Percentiles rank a stretch among this genome's conserved stretches.
Conservation (phyloP, 2,888 invertebrate genomes). For the Nebria brevicollis region DNA sequence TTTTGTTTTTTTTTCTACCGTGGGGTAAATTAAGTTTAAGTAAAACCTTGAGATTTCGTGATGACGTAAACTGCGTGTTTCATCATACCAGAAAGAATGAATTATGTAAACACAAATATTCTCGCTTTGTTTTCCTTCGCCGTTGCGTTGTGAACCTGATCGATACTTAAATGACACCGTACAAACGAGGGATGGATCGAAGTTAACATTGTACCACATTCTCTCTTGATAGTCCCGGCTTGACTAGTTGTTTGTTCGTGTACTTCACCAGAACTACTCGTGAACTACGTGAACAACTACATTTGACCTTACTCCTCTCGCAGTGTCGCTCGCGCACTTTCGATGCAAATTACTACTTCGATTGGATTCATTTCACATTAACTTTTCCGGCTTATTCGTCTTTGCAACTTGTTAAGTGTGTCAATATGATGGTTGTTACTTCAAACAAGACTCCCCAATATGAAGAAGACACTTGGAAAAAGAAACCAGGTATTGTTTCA, state of each 20-base stretch:
- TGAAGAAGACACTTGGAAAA: slow-evolving; percentile 21
- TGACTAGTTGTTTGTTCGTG: slow-evolving; percentile 2
- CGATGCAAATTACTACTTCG: no score
- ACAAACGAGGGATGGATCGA: slow-evolving; percentile 23
- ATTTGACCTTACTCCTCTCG: no score
- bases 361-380: no score
- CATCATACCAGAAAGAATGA: slow-evolving; percentile 10
- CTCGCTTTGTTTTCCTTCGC: not conserved
- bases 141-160: slow-evolving; percentile 30
- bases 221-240: not conserved
- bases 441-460: slow-evolving; percentile 52
- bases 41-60: not conserved
- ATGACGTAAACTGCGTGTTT: not conserved
- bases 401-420: not conserved
- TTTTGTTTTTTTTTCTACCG: not conserved
- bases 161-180: slow-evolving; percentile 36
- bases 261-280: slow-evolving; percentile 15
- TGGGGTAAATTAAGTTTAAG: not conserved
- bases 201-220: slow-evolving; percentile 4
- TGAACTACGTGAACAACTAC: no score
- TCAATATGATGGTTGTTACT: slow-evolving; percentile 58
- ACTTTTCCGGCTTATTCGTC: not conserved
- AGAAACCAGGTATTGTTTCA: slow-evolving; percentile 16
- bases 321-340: no score
- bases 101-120: slow-evolving; percentile 31